A percentile compares a stretch with the other conserved stretches of the same genome.
phyloP scores from a whole-genome alignment of 92 coral and sea anemone species.

The Bergia puertoricense region DNA sequence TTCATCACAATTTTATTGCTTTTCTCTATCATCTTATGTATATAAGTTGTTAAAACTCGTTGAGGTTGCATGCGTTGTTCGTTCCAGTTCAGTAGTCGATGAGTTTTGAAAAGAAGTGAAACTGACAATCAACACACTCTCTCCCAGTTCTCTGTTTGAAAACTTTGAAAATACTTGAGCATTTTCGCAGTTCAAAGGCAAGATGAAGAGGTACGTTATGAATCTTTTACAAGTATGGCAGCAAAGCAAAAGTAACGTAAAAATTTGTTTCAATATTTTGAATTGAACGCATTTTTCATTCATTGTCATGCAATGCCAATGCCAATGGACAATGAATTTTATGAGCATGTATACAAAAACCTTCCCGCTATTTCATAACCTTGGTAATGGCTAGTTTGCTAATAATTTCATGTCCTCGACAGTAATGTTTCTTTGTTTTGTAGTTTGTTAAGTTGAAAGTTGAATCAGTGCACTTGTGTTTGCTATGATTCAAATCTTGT shows the following conservation, averaged over 20 bases:
- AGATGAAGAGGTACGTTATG: not conserved
- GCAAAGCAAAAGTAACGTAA: not conserved
- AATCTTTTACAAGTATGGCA: not conserved
- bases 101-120: not conserved
- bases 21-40: slow-evolving; percentile 20
- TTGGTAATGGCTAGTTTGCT: no score
- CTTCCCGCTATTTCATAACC: not conserved
- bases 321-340: not conserved
- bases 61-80: not conserved
- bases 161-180: not conserved
- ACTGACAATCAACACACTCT: not conserved
- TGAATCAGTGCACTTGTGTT: not conserved
- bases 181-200: not conserved
- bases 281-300: not conserved
- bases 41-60: no score
- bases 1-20: slow-evolving; percentile 23
- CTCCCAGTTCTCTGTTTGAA: not conserved
- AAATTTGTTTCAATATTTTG: not conserved
- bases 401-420: not conserved
- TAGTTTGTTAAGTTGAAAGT: not conserved
- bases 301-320: not conserved
- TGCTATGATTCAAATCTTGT: not conserved
- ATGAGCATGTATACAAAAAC: not conserved
- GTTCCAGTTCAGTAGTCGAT: slow-evolving; percentile 15
- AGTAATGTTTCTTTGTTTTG: not conserved